These are phyloP conservation scores for Lasioglossum zephyrum DNA, from an alignment of 2,888 invertebrate genomes.

Conservation along the genomic window DNA sequence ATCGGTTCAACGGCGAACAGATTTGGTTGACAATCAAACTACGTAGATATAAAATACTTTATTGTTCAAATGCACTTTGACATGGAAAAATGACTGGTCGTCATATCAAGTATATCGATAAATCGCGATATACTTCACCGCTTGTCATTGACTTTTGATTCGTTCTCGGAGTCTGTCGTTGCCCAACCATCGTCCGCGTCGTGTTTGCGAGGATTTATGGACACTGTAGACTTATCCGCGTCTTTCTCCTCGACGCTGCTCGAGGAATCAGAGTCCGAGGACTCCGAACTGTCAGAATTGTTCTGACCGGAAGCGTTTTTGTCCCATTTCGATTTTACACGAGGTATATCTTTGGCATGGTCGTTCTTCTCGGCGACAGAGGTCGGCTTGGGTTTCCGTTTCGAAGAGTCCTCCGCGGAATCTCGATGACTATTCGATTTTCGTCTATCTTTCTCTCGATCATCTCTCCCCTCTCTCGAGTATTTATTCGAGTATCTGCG, in stretches of 20 bases:
- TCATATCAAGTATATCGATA: no score
- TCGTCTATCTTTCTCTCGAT: background rate
- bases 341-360: background rate
- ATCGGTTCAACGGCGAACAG: background rate
- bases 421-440: constrained; percentile 1
- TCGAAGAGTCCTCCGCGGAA: background rate
- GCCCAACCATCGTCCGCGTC: constrained; percentile 47
- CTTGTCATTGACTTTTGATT: constrained; percentile 17
- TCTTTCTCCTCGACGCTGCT: background rate
- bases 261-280: constrained; percentile 56
- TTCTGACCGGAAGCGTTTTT: constrained; percentile 37
- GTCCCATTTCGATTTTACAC: constrained; percentile 47
- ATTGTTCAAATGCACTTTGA: constrained; percentile 23
- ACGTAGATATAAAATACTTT: constrained; percentile 39
- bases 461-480: background rate
- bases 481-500: constrained; percentile 1
- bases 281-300: constrained; percentile 20
- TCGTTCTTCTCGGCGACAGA: background rate
- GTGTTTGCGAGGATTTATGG: background rate
- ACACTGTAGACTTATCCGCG: background rate
- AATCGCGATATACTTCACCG: background rate
- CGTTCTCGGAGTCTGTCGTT: constrained; percentile 58
- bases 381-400: background rate
- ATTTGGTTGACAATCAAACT: background rate
- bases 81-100: constrained; percentile 1